Evolutionary conservation across 2,113 vertebrate species (phyloP).

Genomic region (Sialia sialis): DNA sequence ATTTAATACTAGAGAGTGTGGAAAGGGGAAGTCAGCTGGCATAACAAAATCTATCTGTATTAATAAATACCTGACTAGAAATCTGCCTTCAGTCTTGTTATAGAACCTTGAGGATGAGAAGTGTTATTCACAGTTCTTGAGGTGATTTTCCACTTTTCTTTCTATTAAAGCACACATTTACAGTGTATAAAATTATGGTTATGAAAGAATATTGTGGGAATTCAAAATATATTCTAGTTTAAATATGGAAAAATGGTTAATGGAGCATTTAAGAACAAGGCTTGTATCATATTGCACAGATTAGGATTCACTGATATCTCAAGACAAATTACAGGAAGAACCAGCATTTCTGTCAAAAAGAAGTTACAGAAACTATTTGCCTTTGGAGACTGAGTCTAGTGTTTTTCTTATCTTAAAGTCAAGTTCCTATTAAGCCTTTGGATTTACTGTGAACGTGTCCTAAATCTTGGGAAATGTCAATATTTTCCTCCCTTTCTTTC

Average conservation of each 20-base stretch:
- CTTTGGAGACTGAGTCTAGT: constrained; percentile 12
- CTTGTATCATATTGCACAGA: background rate
- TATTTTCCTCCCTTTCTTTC: constrained; percentile 9
- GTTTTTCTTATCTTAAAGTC: constrained; percentile 40
- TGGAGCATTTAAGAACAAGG: background rate
- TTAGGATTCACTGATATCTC: background rate
- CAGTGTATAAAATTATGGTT: background rate
- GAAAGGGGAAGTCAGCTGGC: background rate
- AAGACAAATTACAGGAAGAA: background rate
- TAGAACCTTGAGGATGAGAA: background rate
- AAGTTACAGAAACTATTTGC: background rate
- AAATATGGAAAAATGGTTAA: background rate
- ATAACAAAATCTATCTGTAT: background rate
- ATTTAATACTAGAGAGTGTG: background rate
- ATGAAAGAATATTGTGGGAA: background rate
- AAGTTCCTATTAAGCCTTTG: constrained; percentile 31
- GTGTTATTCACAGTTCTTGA: background rate
- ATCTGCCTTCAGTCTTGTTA: background rate
- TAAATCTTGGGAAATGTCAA: constrained; percentile 44
- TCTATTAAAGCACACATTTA: background rate
- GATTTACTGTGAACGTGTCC: constrained; percentile 24
- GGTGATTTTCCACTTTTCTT: background rate
- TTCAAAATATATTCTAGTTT: background rate
- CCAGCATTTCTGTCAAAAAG: background rate
- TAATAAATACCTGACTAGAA: background rate